These are phyloP conservation scores for Erethizon dorsatum DNA, from an alignment of 2,797 vertebrate genomes.

Conservation along the genomic window DNA sequence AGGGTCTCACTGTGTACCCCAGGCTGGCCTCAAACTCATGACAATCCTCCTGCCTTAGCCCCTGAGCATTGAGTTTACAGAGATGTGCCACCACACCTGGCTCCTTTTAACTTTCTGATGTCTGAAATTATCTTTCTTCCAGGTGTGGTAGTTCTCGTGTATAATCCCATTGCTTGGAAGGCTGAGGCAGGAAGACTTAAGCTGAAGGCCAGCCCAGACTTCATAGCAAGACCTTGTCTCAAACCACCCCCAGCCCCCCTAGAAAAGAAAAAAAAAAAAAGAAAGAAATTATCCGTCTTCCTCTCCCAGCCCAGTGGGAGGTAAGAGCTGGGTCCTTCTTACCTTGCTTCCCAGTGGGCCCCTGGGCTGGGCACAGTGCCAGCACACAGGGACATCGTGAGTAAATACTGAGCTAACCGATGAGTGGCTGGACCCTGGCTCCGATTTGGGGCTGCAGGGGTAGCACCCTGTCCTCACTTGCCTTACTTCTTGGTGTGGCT, in stretches of 20 bases:
- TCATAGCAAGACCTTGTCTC: not conserved
- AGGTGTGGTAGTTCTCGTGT: not conserved
- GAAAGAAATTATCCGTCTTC: not conserved
- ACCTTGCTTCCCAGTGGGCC: not conserved
- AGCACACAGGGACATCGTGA: not conserved
- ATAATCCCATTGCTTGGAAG: not conserved
- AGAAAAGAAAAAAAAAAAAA: not conserved
- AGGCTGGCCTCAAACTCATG: not conserved
- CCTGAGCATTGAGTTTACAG: not conserved
- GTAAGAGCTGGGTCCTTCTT: not conserved
- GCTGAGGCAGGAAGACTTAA: not conserved
- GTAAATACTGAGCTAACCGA: not conserved
- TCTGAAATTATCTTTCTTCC: constrained; percentile 4
- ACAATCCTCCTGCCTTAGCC: not conserved
- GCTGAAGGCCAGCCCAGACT: not conserved
- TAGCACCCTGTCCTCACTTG: not conserved
- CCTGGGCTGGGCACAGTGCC: not conserved
- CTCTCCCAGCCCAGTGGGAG: not conserved
- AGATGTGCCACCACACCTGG: not conserved
- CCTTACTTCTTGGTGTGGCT: too few relatives aligned
- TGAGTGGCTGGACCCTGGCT: not conserved
- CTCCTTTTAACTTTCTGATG: constrained; percentile 15
- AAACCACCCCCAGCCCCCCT: not conserved
- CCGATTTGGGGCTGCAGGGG: not conserved
- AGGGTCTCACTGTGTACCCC: not conserved